Evolutionary conservation across 2,888 invertebrate species (phyloP).

Genomic region (Electrophaes corylata): DNA sequence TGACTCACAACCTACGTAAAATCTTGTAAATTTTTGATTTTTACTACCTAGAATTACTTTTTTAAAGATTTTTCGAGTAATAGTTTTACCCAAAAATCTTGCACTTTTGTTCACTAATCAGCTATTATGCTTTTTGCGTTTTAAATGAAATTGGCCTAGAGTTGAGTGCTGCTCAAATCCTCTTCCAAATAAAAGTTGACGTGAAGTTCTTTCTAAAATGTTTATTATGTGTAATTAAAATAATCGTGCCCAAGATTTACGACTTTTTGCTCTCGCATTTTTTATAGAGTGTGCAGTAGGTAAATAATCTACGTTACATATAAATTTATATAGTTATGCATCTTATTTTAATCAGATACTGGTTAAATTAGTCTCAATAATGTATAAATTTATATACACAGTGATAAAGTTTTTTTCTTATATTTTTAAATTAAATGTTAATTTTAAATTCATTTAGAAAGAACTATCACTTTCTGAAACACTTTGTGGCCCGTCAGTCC

Average conservation of each 20-base stretch:
- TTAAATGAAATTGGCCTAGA: conserved; percentile 41
- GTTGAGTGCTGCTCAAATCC: conserved; percentile 47
- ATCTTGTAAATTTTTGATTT: background rate
- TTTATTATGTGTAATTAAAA: conserved; percentile 3
- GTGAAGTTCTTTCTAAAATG: conserved; percentile 25
- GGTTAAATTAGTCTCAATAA: background rate
- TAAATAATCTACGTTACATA: background rate
- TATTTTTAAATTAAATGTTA: background rate
- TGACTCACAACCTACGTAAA: too few species aligned
- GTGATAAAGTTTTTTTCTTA: background rate
- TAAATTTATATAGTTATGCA: too few species aligned
- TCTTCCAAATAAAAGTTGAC: conserved; percentile 22
- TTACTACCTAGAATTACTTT: too few species aligned
- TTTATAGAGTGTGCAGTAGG: background rate
- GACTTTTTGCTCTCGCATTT: conserved; percentile 2
- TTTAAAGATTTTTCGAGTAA: too few species aligned
- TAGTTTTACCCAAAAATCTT: conserved; percentile 41
- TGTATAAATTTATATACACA: background rate
- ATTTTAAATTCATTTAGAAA: conserved; percentile 19
- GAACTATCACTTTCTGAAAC: conserved; percentile 36
- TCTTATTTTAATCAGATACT: background rate
- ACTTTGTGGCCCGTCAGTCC: conserved; percentile 56
- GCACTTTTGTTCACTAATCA: conserved; percentile 55
- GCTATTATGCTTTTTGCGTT: conserved; percentile 52
- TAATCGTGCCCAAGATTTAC: background rate